Evolutionary conservation across 2,888 invertebrate genomes (phyloP), one percentile per base, ranked within the genome.

Genomic region (Calameuta pallipes): DNA sequence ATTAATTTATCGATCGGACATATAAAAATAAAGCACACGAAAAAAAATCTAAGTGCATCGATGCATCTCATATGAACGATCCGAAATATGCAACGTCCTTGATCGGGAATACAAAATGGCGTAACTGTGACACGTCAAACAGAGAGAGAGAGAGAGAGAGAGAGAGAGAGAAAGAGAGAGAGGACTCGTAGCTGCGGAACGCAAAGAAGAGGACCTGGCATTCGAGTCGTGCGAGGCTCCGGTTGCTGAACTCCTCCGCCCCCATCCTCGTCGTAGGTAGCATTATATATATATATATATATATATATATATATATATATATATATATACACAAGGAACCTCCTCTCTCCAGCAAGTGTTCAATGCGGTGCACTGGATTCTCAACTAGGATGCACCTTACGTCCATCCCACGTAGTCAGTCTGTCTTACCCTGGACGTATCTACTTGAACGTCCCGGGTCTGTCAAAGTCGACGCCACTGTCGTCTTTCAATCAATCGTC

Each of bases 201-300:
- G 74, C 78, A 82, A 81, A 80, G 82, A 81, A 80, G 82, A 83
- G 82, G 79, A 81, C 80, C 85, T 76, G 80, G 82, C 83, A 79
- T 80, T 80, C 83, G 83, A 89, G 86, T 86, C 85, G 85, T 86
- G 84, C 87, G 86, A 89, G 89, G 85, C 82, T 78, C 83, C 85
- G 87, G 87, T 80, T 87, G 87, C 87, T 87, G 88, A 87, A 86
- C 90, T 89, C 88, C 90, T 89, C 88, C 88, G 82, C 87, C 87
- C 87, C 85, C 83, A 83, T 84, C 84, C 80, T 78, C 76, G 69
- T 73, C 71, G 71, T 71, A 33, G 30, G 6, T n/a, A 71, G 31
- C 71, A 13, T 4, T 23, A 70, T 33, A 70, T 70, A 70, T 30
- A 33, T 70, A 23, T 31, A 13, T 69, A 69, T 70, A 31, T 13